Evolutionary conservation across 2,113 vertebrate genomes (phyloP).

Genomic region (Uria lomvia): DNA sequence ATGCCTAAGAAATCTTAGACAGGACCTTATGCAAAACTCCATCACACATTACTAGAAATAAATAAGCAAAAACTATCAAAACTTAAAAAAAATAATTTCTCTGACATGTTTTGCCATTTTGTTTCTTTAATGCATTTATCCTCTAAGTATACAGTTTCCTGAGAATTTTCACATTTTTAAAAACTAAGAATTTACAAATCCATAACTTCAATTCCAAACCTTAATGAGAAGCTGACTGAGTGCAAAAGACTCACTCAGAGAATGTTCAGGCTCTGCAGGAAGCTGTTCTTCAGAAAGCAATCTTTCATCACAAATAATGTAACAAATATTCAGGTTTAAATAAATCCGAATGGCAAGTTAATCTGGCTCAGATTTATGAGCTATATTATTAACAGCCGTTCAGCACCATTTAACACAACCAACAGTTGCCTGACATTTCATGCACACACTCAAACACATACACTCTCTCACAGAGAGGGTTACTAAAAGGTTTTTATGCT

Average conservation of each 20-base stretch:
- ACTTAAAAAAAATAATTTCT: not conserved
- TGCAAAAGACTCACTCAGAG: not conserved
- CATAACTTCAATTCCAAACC: not conserved
- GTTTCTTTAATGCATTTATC: not conserved
- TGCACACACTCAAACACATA: not conserved
- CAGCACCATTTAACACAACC: not conserved
- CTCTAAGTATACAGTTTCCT: not conserved
- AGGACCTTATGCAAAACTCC: not conserved
- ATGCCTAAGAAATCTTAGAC: not conserved
- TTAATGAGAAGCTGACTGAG: not conserved
- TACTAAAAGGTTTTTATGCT: not conserved
- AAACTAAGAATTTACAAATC: not conserved
- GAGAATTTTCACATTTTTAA: not conserved
- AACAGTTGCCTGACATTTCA: not conserved
- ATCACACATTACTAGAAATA: not conserved
- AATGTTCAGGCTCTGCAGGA: not conserved
- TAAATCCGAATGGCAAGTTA: not conserved
- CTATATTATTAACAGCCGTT: not conserved
- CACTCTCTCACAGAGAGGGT: not conserved
- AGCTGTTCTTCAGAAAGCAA: not conserved
- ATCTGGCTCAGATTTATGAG: not conserved
- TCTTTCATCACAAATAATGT: not conserved
- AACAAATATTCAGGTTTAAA: not conserved
- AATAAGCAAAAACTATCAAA: not conserved
- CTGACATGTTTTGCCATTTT: not conserved